These are phyloP conservation scores for Drosophila ustulata DNA, from an alignment of 2,888 invertebrate genomes.

Conservation along the genomic window DNA sequence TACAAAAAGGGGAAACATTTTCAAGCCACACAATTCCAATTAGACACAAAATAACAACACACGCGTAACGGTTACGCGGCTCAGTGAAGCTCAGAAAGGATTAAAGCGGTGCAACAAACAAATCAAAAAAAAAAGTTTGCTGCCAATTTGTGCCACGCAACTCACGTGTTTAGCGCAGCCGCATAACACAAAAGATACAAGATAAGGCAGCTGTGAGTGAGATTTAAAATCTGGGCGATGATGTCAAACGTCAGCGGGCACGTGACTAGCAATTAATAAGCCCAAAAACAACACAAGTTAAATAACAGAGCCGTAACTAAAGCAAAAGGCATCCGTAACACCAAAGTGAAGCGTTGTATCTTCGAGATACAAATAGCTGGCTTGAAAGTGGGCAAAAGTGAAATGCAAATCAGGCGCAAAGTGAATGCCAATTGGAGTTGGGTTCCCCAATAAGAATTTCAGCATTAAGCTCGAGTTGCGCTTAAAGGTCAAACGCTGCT, in stretches of 20 bases:
- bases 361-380: slow-evolving; percentile 29
- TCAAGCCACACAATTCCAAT: slow-evolving; percentile 16
- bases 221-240: slow-evolving; percentile 38
- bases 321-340: not conserved
- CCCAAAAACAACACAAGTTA: slow-evolving; percentile 4
- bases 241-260: slow-evolving; percentile 54
- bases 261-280: slow-evolving; percentile 73
- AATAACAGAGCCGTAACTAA: slow-evolving; percentile 1
- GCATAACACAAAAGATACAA: slow-evolving; percentile 22
- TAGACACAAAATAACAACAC: slow-evolving; percentile 9
- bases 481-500: slow-evolving; percentile 70
- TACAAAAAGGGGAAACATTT: not conserved
- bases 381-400: slow-evolving; percentile 52
- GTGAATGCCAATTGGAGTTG: slow-evolving; percentile 47
- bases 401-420: slow-evolving; percentile 63
- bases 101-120: slow-evolving; percentile 30
- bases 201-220: slow-evolving; percentile 6
- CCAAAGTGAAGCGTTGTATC: slow-evolving; percentile 12
- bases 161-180: slow-evolving; percentile 27
- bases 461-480: not conserved
- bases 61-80: slow-evolving; percentile 7
- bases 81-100: slow-evolving; percentile 51
- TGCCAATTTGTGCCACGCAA: slow-evolving; percentile 15
- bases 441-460: slow-evolving; percentile 33
- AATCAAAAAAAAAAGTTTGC: not conserved